Base-by-base conservation (phyloP, 2,113 vertebrate genomes). In the Carlito syrichta region DNA sequence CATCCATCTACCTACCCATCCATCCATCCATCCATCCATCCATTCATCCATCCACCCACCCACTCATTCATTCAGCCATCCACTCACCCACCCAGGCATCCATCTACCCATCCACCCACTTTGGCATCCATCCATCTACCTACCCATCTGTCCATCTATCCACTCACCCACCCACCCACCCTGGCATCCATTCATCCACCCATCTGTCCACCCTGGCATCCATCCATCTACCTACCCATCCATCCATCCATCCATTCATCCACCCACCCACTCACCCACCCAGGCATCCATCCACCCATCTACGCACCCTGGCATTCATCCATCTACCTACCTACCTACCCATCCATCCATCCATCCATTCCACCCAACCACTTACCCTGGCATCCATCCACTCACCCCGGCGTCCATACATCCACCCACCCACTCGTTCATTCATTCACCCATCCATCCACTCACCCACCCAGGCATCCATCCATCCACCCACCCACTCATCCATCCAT, bases 271-370 rank as follows among this genome's bases (percentile, higher is more conserved):
- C 1, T 7, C 6, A 4, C 4, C 23, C 8, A 60, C 14, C 11
- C 4, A 16, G 1, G 3, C 19, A 35, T 2, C 50, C 22, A 76
- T 0, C 13, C 19, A 9, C 0, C 7, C 2, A 58, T 8, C 0
- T 8, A 58, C 3, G 3, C 35, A n/a, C 4, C 16, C n/a, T n/a
- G n/a, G n/a, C n/a, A n/a, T n/a, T n/a, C n/a, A n/a, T 0, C 7
- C 2, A 58, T 8, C 0, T 8, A 58, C 3, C 8, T 17, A n/a
- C 4, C 16, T 60, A 71, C 0, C 14, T 19, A 25, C 1, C 1
- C 10, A 45, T 2, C 23, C 13, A 52, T 2, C 32, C 20, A 40
- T 0, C 60, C 35, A 25, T 22, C 25, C 43, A 32, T 3, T 50
- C 38, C 3, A 4, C 1, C 30, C n/a, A 20, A 2, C 60, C 3